A percentile compares a stretch with the other conserved stretches of the same genome.
phyloP scores from a whole-genome alignment of 2,888 invertebrate genomes.

The Matsumyia berberina region DNA sequence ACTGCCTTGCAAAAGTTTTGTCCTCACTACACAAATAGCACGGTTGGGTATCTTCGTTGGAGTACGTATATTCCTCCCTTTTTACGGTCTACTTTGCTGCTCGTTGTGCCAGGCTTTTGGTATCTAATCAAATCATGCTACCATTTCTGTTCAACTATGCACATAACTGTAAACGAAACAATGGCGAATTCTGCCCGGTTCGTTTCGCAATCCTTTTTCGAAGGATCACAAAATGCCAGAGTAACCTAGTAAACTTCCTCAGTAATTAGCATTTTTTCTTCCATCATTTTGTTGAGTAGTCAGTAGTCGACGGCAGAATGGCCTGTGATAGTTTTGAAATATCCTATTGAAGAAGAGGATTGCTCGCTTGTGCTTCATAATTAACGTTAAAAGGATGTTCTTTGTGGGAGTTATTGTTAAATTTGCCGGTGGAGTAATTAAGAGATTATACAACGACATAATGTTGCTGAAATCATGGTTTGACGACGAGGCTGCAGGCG shows the following conservation, averaged over 20 bases:
- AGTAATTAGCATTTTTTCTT: conserved; percentile 51
- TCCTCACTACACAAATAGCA: too few species aligned
- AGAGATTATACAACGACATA: background rate
- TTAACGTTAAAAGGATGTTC: conserved; percentile 55
- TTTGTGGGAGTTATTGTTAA: conserved; percentile 45
- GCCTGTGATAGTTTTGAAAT: conserved; percentile 35
- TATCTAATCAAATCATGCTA: conserved; percentile 72
- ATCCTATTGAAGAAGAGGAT: conserved; percentile 27
- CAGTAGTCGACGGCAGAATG: too few species aligned
- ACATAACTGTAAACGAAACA: conserved; percentile 56
- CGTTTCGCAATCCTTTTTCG: conserved; percentile 45
- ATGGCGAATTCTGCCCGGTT: conserved; percentile 53
- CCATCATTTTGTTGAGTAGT: background rate
- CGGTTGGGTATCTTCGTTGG: too few species aligned
- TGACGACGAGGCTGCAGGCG: background rate
- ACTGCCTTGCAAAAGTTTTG: conserved; percentile 2
- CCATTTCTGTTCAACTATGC: conserved; percentile 55
- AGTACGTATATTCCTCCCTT: background rate
- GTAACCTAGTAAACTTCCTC: conserved; percentile 62
- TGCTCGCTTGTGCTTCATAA: conserved; percentile 46
- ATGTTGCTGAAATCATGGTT: background rate
- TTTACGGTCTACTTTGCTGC: conserved; percentile 9
- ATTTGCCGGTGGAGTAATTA: conserved; percentile 51
- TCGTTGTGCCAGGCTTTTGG: conserved; percentile 47
- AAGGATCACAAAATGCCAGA: conserved; percentile 39